A percentile compares a stretch with the other conserved stretches of the same genome.
Conservation (phyloP, 2,888 invertebrate species). For the Volucella zonaria region DNA sequence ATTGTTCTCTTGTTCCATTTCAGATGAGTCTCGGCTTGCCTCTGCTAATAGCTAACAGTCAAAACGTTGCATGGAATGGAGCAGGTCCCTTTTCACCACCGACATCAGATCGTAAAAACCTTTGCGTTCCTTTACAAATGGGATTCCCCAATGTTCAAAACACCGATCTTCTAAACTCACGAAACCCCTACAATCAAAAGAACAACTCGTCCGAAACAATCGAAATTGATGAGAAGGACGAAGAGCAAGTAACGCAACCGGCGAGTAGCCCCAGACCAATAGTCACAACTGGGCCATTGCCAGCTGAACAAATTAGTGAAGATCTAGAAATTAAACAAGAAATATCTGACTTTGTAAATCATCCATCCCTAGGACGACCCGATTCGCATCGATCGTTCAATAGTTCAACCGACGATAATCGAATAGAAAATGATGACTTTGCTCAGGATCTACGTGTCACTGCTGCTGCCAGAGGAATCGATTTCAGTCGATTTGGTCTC, state of each 20-base stretch:
- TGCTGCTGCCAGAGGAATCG: slow-evolving; percentile 76
- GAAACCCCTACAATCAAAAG: slow-evolving; percentile 56
- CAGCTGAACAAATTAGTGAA: slow-evolving; percentile 73
- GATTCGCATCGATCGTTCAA: slow-evolving; percentile 80
- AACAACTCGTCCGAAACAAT: slow-evolving; percentile 56
- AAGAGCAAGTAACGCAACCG: slow-evolving; percentile 77
- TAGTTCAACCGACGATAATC: slow-evolving; percentile 80
- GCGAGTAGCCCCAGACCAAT: slow-evolving; percentile 71
- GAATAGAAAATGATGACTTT: slow-evolving; percentile 78
- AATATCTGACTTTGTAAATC: slow-evolving; percentile 80
- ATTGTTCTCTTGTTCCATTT: slow-evolving; percentile 49
- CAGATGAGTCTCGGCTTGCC: slow-evolving; percentile 81
- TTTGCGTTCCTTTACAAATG: slow-evolving; percentile 79
- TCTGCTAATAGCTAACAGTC: slow-evolving; percentile 80
- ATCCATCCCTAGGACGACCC: slow-evolving; percentile 78
- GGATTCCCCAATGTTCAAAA: slow-evolving; percentile 68
- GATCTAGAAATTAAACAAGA: slow-evolving; percentile 81
- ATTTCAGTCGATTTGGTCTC: slow-evolving; percentile 79
- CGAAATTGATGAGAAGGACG: slow-evolving; percentile 67
- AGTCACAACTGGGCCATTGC: slow-evolving; percentile 38
- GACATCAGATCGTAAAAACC: slow-evolving; percentile 74
- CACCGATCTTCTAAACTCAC: slow-evolving; percentile 46
- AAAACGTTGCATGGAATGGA: slow-evolving; percentile 80
- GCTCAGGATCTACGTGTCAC: slow-evolving; percentile 81
- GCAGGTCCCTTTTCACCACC: slow-evolving; percentile 80